Conservation (phyloP, 1,140 invertebrate species). For the Bombus turneri region DNA sequence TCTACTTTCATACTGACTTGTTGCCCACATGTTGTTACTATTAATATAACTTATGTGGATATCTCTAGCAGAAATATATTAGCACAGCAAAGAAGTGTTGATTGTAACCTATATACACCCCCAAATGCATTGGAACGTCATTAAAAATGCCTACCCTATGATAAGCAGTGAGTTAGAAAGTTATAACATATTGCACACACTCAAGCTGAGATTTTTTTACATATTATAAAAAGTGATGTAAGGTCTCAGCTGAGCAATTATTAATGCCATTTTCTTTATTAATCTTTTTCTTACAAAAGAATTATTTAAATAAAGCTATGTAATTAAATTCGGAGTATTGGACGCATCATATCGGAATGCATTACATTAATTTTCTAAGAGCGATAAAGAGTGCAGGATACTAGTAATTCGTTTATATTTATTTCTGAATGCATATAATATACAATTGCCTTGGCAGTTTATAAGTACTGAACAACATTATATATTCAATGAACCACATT, state of each 20-base stretch:
- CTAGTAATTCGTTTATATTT: constrained; percentile 55
- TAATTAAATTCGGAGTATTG: constrained; percentile 80
- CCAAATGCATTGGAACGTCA: constrained; percentile 77
- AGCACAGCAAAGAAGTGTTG: constrained; percentile 68
- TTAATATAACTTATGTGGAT: constrained; percentile 47
- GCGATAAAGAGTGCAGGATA: constrained; percentile 74
- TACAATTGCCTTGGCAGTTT: constrained; percentile 63
- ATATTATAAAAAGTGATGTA: constrained; percentile 78
- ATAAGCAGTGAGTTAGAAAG: constrained; percentile 76
- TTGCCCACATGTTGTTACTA: constrained; percentile 21
- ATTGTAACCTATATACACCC: constrained; percentile 75
- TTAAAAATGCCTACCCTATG: constrained; percentile 74
- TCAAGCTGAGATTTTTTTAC: constrained; percentile 69
- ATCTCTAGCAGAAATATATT: constrained; percentile 62
- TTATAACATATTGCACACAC: constrained; percentile 71
- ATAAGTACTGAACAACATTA: constrained; percentile 44
- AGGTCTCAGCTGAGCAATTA: constrained; percentile 56
- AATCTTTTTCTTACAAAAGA: constrained; percentile 67
- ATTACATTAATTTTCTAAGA: constrained; percentile 73
- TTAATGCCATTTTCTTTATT: constrained; percentile 51
- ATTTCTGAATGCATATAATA: constrained; percentile 35
- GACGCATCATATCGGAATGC: constrained; percentile 78
- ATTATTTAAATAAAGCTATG: constrained; percentile 72
- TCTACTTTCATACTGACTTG: constrained; percentile 45
- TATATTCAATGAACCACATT: constrained; percentile 29